Evolutionary conservation across 1,140 invertebrate genomes (phyloP).

Genomic region (Nasonia vitripennis): DNA sequence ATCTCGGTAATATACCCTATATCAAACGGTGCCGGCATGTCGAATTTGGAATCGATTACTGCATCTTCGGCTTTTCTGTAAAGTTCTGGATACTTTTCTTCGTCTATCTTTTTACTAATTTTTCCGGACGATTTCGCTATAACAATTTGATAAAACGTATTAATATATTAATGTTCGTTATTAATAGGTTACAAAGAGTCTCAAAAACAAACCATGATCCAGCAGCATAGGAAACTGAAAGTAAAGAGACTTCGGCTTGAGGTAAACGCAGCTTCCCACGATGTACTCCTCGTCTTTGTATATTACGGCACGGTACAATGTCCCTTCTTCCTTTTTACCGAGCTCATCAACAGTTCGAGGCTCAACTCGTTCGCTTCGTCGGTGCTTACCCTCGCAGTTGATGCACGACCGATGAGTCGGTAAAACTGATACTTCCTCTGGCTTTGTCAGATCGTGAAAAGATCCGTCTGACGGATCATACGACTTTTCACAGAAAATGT

Average conservation of each 20-base stretch:
- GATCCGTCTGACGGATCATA: conserved; percentile 20
- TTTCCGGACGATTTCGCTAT: background rate
- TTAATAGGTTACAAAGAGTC: background rate
- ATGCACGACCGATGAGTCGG: background rate
- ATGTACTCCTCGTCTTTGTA: conserved; percentile 77
- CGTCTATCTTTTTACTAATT: conserved; percentile 75
- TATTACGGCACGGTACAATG: conserved; percentile 59
- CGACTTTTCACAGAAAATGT: conserved; percentile 21
- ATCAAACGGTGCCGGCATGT: conserved; percentile 85
- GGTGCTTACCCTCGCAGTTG: background rate
- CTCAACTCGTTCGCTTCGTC: background rate
- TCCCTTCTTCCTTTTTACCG: conserved; percentile 51
- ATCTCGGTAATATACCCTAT: conserved; percentile 82
- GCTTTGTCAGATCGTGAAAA: conserved; percentile 1
- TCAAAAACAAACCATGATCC: conserved; percentile 58
- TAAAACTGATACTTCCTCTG: background rate
- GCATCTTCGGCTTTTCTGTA: conserved; percentile 72
- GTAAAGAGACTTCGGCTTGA: conserved; percentile 81
- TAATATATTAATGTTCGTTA: background rate
- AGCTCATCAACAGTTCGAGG: conserved; percentile 50
- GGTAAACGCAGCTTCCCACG: conserved; percentile 84
- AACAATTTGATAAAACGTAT: background rate
- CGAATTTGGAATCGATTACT: conserved; percentile 83
- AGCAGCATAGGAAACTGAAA: conserved; percentile 76
- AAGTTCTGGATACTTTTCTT: conserved; percentile 84